Conservation (phyloP, 2,888 invertebrate genomes). For the Apamea epomidion region DNA sequence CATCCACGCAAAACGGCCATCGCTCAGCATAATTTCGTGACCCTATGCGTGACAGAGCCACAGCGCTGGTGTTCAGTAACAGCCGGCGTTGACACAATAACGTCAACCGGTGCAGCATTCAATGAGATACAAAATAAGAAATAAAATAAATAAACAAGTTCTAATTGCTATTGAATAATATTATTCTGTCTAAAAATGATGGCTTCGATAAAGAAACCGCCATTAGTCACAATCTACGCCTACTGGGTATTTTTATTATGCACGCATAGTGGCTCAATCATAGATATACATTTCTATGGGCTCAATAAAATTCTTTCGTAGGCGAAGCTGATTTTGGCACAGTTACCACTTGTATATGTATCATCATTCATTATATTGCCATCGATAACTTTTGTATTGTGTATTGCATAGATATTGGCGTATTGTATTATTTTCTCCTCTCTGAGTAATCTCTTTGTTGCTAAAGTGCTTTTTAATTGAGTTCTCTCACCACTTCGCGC, state of each 20-base stretch:
- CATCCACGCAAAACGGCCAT: neutral
- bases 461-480: constrained; percentile 24
- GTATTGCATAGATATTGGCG: neutral
- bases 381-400: constrained; percentile 24
- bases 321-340: constrained; percentile 22
- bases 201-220: neutral
- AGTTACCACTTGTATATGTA: neutral
- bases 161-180: neutral
- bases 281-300: neutral
- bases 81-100: neutral
- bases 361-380: constrained; percentile 17
- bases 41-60: neutral
- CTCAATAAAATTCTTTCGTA: neutral
- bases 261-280: neutral
- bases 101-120: neutral
- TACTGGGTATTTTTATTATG: neutral
- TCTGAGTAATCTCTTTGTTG: constrained; percentile 10
- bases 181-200: neutral
- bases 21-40: neutral
- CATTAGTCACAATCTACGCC: neutral
- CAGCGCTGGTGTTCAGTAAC: neutral
- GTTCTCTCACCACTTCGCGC: constrained; percentile 1
- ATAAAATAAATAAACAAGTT: neutral
- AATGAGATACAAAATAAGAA: neutral
- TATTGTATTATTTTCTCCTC: constrained; percentile 19